phyloP scores from a whole-genome alignment of 2,888 invertebrate genomes.

The Embidobia sp. region DNA sequence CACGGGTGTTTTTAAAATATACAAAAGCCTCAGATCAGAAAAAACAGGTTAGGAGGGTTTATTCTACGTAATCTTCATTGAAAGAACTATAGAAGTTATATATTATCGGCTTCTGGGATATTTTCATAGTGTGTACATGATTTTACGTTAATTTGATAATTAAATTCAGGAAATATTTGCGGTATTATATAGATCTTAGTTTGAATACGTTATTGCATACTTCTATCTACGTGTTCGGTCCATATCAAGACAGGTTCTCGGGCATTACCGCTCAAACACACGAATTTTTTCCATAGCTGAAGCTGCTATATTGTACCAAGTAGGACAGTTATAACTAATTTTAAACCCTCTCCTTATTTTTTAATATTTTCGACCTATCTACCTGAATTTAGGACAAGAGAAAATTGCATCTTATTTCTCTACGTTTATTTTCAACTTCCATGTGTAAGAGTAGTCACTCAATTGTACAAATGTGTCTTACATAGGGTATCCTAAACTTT shows the following conservation, averaged over 20 bases:
- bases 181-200: not conserved
- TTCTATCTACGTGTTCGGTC: not conserved
- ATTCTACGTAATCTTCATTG: not conserved
- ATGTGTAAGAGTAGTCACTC: conserved; percentile 19
- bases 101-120: not conserved
- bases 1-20: not conserved
- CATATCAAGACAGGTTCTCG: not conserved
- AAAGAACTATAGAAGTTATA: not conserved
- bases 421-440: conserved; percentile 24
- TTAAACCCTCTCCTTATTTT: conserved; percentile 13
- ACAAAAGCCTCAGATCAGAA: not conserved
- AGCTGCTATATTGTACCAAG: conserved; percentile 17
- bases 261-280: not conserved
- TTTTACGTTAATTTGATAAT: conserved; percentile 4
- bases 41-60: not conserved
- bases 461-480: conserved; percentile 23
- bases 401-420: conserved; percentile 13
- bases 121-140: not conserved
- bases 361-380: not conserved
- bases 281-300: conserved; percentile 21
- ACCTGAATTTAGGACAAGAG: conserved; percentile 7
- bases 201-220: not conserved
- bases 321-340: conserved; percentile 24
- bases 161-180: conserved; percentile 16
- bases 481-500: not conserved